These are phyloP conservation scores for Cybosia mesomella DNA, from an alignment of 2,888 invertebrate species.

Conservation along the genomic window DNA sequence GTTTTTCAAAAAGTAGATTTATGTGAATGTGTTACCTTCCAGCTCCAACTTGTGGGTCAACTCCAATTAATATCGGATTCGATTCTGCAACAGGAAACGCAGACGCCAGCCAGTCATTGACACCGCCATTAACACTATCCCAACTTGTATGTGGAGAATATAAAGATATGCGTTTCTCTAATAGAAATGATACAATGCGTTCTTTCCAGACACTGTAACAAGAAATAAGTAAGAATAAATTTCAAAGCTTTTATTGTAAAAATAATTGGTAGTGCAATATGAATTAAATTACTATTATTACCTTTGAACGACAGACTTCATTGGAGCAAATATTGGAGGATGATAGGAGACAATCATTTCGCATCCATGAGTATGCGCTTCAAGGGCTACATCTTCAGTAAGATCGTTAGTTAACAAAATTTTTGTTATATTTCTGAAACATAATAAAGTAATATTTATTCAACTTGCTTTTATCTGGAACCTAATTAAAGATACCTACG, in stretches of 20 bases:
- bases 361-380: conserved; percentile 89
- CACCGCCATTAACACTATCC: conserved; percentile 94
- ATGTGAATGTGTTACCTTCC: conserved; percentile 77
- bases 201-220: conserved; percentile 91
- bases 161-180: conserved; percentile 94
- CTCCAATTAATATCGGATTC: conserved; percentile 70
- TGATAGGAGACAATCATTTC: conserved; percentile 97
- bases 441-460: neutral
- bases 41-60: conserved; percentile 79
- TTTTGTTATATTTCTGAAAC: conserved; percentile 85
- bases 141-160: conserved; percentile 98
- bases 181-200: conserved; percentile 91
- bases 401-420: conserved; percentile 97
- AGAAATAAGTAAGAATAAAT: neutral
- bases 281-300: conserved; percentile 65
- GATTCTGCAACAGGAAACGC: conserved; percentile 85
- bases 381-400: conserved; percentile 94
- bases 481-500: too few species aligned
- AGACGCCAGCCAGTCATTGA: conserved; percentile 97
- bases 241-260: neutral
- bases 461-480: too few species aligned
- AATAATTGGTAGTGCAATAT: neutral
- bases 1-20: too few species aligned
- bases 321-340: conserved; percentile 96
- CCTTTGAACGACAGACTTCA: conserved; percentile 94